phyloP scores from a whole-genome alignment of 2,113 vertebrate species.

The Neodontobutis hainanensis region DNA sequence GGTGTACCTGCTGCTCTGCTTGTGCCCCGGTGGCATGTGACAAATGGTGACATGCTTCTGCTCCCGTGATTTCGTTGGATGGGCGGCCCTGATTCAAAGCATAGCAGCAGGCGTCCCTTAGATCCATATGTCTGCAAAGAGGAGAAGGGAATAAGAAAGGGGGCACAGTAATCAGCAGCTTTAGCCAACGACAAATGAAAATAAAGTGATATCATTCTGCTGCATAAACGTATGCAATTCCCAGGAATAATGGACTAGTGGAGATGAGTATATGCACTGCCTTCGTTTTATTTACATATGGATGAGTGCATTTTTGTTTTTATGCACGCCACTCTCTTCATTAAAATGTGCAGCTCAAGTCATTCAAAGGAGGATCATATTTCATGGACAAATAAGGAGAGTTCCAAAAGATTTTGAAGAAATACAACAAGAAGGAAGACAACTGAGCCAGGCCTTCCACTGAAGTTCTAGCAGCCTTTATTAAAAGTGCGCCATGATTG shows the following conservation, averaged over 20 bases:
- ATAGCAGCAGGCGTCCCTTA: slow-evolving; percentile 61
- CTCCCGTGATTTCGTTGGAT: slow-evolving; percentile 70
- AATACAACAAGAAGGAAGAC: slow-evolving; percentile 71
- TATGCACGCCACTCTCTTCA: slow-evolving; percentile 67
- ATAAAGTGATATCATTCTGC: slow-evolving; percentile 70
- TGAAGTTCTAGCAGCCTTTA: slow-evolving; percentile 75
- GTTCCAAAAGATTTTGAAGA: slow-evolving; percentile 68
- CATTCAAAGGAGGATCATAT: slow-evolving; percentile 64
- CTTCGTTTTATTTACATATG: slow-evolving; percentile 77
- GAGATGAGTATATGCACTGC: slow-evolving; percentile 65
- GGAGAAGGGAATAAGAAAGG: slow-evolving; percentile 14
- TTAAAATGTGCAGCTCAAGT: slow-evolving; percentile 69
- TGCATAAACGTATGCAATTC: slow-evolving; percentile 69
- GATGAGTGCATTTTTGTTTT: slow-evolving; percentile 76
- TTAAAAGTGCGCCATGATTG: slow-evolving; percentile 80
- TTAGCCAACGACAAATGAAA: slow-evolving; percentile 62
- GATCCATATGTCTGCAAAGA: slow-evolving; percentile 66
- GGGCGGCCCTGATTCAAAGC: slow-evolving; percentile 62
- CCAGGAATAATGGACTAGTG: slow-evolving; percentile 60
- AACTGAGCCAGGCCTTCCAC: slow-evolving; percentile 59
- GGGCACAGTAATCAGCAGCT: slow-evolving; percentile 48
- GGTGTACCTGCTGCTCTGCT: slow-evolving; percentile 76
- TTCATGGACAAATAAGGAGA: slow-evolving; percentile 64
- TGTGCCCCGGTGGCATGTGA: slow-evolving; percentile 75
- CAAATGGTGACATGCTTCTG: slow-evolving; percentile 79